These are phyloP conservation scores for Episyrphus balteatus DNA, from an alignment of 1,140 invertebrate species.

Conservation along the genomic window DNA sequence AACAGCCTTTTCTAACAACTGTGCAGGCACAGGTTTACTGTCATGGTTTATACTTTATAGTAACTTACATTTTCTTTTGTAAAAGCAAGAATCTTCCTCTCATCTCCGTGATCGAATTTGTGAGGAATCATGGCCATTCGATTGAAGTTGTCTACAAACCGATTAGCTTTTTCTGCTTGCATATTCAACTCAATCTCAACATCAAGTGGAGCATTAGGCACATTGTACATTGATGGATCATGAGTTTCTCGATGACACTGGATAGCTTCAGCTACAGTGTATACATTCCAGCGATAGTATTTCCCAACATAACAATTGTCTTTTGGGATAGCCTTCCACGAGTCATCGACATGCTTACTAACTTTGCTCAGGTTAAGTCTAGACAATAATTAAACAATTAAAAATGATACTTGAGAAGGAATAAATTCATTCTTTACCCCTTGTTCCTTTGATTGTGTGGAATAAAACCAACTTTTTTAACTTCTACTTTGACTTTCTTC, in stretches of 20 bases:
- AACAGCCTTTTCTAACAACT: too few species aligned
- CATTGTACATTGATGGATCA: conserved; percentile 63
- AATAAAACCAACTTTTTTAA: conserved; percentile 55
- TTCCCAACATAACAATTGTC: conserved; percentile 57
- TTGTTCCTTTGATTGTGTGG: conserved; percentile 48
- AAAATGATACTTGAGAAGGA: background rate
- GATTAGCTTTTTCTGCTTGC: conserved; percentile 44
- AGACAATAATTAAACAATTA: background rate
- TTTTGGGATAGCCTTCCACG: conserved; percentile 40
- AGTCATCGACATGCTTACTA: conserved; percentile 45
- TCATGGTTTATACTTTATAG: background rate
- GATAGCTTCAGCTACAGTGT: conserved; percentile 60
- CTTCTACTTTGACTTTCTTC: conserved; percentile 57
- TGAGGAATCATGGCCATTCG: conserved; percentile 50
- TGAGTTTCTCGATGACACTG: conserved; percentile 60
- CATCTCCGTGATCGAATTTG: conserved; percentile 50
- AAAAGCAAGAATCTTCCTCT: conserved; percentile 56
- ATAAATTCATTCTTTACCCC: conserved; percentile 20
- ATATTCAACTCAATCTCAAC: conserved; percentile 63
- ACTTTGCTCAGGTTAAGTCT: conserved; percentile 27
- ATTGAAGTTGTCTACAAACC: conserved; percentile 50
- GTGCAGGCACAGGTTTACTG: too few species aligned
- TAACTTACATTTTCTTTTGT: conserved; percentile 43
- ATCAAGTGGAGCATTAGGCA: conserved; percentile 50
- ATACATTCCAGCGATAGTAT: conserved; percentile 50